These are phyloP conservation scores for Physeter macrocephalus DNA, from an alignment of 2,113 vertebrate species.

Conservation along the genomic window DNA sequence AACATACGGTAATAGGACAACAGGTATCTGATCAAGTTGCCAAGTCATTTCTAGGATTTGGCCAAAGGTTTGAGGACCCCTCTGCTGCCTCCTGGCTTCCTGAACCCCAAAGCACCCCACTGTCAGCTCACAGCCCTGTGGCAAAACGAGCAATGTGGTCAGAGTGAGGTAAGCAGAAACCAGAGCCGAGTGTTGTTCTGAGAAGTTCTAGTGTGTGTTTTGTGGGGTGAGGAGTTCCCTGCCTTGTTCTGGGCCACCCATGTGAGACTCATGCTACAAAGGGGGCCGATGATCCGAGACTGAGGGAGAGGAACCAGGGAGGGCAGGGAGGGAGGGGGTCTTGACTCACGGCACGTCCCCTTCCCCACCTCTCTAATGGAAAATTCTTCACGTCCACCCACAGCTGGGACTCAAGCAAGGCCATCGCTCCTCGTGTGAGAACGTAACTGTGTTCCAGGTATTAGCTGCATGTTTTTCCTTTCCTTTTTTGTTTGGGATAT, in stretches of 20 bases:
- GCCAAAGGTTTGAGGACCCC: background rate
- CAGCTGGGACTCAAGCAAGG: background rate
- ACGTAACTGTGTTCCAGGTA: background rate
- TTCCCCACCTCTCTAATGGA: background rate
- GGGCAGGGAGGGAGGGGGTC: background rate
- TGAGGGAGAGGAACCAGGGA: background rate
- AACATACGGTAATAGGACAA: background rate
- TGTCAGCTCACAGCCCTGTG: background rate
- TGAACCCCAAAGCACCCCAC: background rate
- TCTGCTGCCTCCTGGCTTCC: background rate
- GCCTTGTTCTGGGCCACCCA: background rate
- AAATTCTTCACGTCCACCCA: background rate
- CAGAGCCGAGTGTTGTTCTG: background rate
- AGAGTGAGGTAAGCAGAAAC: background rate
- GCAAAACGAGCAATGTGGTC: background rate
- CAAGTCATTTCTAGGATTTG: slow-evolving; percentile 26
- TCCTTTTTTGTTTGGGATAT: background rate
- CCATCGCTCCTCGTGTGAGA: background rate
- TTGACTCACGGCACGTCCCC: background rate
- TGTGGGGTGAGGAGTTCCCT: background rate
- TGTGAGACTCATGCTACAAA: background rate
- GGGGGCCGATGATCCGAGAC: background rate
- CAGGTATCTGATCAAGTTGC: background rate
- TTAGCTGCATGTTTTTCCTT: background rate
- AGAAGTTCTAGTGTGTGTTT: background rate